Base-by-base conservation (phyloP, 2,113 vertebrate genomes). In the Proteles cristata region DNA sequence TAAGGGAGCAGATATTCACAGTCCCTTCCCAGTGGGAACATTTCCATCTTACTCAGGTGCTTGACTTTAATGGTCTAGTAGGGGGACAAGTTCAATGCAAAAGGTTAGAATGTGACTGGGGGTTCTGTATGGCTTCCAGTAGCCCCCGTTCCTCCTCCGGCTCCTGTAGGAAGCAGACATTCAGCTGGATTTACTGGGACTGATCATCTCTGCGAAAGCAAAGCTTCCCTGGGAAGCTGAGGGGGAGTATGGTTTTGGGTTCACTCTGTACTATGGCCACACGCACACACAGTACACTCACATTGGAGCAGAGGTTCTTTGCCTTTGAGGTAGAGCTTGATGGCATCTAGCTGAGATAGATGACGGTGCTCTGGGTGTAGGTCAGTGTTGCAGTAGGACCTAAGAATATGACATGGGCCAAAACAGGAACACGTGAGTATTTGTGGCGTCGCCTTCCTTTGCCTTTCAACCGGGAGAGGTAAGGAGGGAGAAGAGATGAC, bases 311-410 rank as follows among this genome's bases (percentile, higher is more conserved):
- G 98, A 50, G 99, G 99, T 97, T 99, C 99, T 96, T 99, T 99
- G 98, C 99, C 99, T 93, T 98, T 99, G 98, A 99, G 99, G 98
- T 99, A 99, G 90, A 99, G 99, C 98, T 99, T 99, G 94, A 99
- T 99, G 9, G 99, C 99, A 93, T 99, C 99, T 33, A 99, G 98
- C 94, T 99, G 99, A 94, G 99, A 98, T 96, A 99, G 99, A 98
- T 99, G 99, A 12, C 99, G 99, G 95, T 99, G 99, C 19, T 99
- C 99, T 5, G 99, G 99, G 97, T 99, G 99, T 45, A 99, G 98
- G 58, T 99, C 99, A 15, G 99, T 99, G 98, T 99, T 99, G 98
- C 99, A 99, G 96, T 99, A 99, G 17, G 99, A 99, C 99, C 99
- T 99, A 95, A 66, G 96, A 95, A 96, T 45, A 68, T 8, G 96